A percentile compares a stretch with the other conserved stretches of the same genome.
These are phyloP conservation scores for Hormiphora californensis DNA, from an alignment of 37 sponge, comb jelly and placozoan species.

Conservation along the genomic window DNA sequence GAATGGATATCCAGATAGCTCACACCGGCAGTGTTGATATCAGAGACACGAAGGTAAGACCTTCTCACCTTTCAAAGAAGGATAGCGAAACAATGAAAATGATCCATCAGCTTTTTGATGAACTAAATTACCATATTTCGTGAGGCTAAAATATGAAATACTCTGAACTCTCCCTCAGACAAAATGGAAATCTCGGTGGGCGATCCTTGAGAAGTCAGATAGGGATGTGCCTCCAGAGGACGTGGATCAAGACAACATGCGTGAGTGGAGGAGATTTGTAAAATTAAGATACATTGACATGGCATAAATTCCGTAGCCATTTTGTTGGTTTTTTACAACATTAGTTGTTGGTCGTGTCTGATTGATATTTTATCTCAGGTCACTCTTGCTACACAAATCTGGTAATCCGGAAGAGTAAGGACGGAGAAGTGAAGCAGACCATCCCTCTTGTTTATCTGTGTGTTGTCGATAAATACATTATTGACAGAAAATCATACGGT, in stretches of 20 bases:
- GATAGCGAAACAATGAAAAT: not conserved
- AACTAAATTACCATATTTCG: not conserved
- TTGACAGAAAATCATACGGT: conserved; percentile 26
- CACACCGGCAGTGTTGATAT: conserved; percentile 15
- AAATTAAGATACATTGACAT: not conserved
- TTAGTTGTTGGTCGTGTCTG: not conserved
- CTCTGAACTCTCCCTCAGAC: not conserved
- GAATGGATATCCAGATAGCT: conserved; percentile 21
- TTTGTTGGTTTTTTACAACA: not conserved
- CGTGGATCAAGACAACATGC: conserved; percentile 23
- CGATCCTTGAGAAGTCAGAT: conserved; percentile 43
- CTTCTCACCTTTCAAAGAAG: not conserved
- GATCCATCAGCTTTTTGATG: not conserved
- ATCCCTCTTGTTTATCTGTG: conserved; percentile 39
- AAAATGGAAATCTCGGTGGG: conserved; percentile 51
- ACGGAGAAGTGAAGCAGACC: conserved; percentile 23
- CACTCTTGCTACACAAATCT: conserved; percentile 29
- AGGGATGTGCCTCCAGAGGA: conserved; percentile 14
- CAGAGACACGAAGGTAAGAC: conserved; percentile 14
- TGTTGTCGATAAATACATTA: not conserved
- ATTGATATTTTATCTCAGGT: not conserved
- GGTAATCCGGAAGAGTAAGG: conserved; percentile 12
- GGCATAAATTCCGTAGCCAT: too few species aligned
- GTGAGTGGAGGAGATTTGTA: not conserved
- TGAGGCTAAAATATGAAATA: not conserved